A percentile compares a stretch with the other conserved stretches of the same genome.
phyloP scores from a whole-genome alignment of 2,888 invertebrate species.

The Ditula angustiorana region DNA sequence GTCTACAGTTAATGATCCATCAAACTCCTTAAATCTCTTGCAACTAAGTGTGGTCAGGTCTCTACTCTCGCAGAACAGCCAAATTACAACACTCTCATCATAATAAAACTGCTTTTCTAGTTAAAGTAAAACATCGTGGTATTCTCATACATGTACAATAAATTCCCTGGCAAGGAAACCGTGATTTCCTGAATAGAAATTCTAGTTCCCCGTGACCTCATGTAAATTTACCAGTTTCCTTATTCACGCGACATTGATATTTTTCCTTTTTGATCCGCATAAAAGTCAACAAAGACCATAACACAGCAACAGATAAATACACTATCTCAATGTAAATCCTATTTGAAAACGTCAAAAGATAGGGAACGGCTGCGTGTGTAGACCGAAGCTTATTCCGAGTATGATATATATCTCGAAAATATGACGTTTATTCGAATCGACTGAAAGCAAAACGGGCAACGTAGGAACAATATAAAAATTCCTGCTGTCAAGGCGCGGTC shows the following conservation, averaged over 20 bases:
- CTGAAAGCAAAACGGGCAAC: slow-evolving; percentile 50
- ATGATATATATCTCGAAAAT: slow-evolving; percentile 54
- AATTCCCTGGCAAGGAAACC: background rate
- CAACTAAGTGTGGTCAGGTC: background rate
- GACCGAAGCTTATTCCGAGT: slow-evolving; percentile 27
- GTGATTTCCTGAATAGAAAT: background rate
- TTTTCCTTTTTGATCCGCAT: slow-evolving; percentile 17
- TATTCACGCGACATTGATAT: slow-evolving; percentile 22
- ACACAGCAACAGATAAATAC: slow-evolving; percentile 29
- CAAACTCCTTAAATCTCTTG: background rate
- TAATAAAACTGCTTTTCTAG: background rate
- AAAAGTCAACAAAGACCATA: slow-evolving; percentile 29
- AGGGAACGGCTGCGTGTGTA: slow-evolving; percentile 25
- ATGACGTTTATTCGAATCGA: slow-evolving; percentile 57
- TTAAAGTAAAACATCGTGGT: background rate
- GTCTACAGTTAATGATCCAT: background rate
- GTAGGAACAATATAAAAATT: slow-evolving; percentile 54
- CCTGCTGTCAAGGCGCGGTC: slow-evolving; percentile 44
- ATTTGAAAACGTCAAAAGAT: slow-evolving; percentile 36
- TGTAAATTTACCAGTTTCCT: slow-evolving; percentile 16
- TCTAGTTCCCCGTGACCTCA: slow-evolving; percentile 1
- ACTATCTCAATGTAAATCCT: slow-evolving; percentile 28
- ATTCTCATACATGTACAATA: background rate
- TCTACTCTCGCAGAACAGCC: background rate
- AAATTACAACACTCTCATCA: background rate